Evolutionary conservation across 2,113 vertebrate genomes (phyloP).

Genomic region (Hepsetus odoe): DNA sequence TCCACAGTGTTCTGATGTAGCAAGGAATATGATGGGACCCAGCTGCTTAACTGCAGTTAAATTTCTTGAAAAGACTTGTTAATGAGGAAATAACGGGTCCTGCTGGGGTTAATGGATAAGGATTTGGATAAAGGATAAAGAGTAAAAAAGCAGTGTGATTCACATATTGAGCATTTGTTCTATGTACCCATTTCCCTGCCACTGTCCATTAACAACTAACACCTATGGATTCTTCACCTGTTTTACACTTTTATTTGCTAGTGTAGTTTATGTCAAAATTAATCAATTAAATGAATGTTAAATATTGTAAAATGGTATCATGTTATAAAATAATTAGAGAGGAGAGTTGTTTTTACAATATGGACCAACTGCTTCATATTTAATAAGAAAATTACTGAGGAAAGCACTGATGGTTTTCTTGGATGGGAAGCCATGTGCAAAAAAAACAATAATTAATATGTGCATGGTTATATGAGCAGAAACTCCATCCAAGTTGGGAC

Average conservation of each 20-base stretch:
- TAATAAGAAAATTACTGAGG: not conserved
- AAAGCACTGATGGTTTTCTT: slow-evolving; percentile 5
- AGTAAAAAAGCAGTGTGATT: not conserved
- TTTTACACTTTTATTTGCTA: not conserved
- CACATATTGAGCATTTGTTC: not conserved
- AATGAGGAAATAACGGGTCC: not conserved
- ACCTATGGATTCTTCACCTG: too few species aligned
- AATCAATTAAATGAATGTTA: not conserved
- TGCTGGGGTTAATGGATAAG: not conserved
- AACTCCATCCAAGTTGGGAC: not conserved
- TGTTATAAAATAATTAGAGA: not conserved
- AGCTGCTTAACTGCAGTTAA: not conserved
- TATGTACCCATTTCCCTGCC: too few species aligned
- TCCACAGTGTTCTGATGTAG: not conserved
- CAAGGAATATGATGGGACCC: not conserved
- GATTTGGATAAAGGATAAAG: too few species aligned
- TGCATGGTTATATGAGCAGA: not conserved
- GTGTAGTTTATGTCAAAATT: not conserved
- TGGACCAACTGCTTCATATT: not conserved
- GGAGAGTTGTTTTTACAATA: not conserved
- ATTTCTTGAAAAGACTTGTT: not conserved
- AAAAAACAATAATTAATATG: not conserved
- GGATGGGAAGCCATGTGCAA: slow-evolving; percentile 8
- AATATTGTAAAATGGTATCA: not conserved
- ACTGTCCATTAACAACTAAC: too few species aligned